A percentile compares a stretch with the other conserved stretches of the same genome.
Conservation (phyloP, 92 coral and sea anemone species). For the Palythoa grandis region DNA sequence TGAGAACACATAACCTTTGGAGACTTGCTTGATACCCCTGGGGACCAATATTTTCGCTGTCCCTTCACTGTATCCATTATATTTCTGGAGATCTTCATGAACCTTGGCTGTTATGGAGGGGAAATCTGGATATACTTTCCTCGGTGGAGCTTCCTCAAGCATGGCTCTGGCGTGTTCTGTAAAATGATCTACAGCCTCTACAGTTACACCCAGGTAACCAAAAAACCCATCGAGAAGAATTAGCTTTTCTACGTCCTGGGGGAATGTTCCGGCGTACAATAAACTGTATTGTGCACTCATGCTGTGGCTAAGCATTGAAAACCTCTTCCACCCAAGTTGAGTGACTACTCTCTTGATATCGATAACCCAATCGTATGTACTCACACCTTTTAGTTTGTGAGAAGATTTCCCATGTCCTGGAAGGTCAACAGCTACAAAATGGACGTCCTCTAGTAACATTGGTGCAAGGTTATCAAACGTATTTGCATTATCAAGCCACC, state of each 20-base stretch:
- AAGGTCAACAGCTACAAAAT: constrained; percentile 72
- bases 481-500: constrained; percentile 81
- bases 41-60: constrained; percentile 15
- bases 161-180: constrained; percentile 18
- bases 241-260: constrained; percentile 58
- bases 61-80: background rate
- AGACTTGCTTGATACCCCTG: background rate
- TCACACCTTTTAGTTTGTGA: constrained; percentile 63
- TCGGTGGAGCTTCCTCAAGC: constrained; percentile 5
- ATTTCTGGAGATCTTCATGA: background rate
- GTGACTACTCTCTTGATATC: constrained; percentile 31
- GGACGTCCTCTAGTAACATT: constrained; percentile 62
- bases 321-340: constrained; percentile 73
- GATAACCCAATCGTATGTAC: constrained; percentile 57
- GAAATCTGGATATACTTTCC: constrained; percentile 16
- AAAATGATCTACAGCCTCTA: constrained; percentile 11
- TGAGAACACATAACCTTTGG: constrained; percentile 11
- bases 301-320: constrained; percentile 75
- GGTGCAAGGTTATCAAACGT: constrained; percentile 74
- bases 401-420: constrained; percentile 88
- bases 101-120: constrained; percentile 10
- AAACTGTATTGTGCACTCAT: constrained; percentile 62
- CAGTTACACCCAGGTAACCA: background rate
- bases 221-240: constrained; percentile 55
- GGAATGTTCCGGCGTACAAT: constrained; percentile 71